Evolutionary conservation across 2,797 vertebrate species (phyloP), one percentile per base, ranked within the genome.

Genomic region (Coregonus sp.): DNA sequence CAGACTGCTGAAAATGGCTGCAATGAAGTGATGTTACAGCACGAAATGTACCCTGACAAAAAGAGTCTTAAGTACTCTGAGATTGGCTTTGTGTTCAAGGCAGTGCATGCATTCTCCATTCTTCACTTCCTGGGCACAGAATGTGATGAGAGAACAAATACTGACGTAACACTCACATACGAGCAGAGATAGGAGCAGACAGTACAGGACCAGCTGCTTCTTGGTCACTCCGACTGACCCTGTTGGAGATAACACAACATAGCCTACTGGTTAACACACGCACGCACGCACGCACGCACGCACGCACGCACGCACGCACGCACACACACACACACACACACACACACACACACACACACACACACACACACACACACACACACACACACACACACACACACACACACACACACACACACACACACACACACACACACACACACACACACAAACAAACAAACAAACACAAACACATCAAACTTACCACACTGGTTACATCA

Each of bases 91-190:
- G 70, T 6, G 5, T 54, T 47, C 51, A 15, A 51, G 51, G 54
- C 54, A 56, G 54, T 15, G 54, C 54, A 63, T 29, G 59, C 59
- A 25, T 25, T 56, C 15, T 56, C 16, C 15, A 56, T 11, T 63
- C 9, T 31, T 35, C 37, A 50, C 80, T 74, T 84, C 20, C 54
- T 7, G 56, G 31, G 68, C 15, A 80, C 67, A 78, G 76, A 78
- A 2, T 31, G 71, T 75, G 6, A 65, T 37, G 74, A 54, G 25
- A 73, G 67, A 75, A 82, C 51, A 81, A 54, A 76, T 69, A 73
- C 35, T 79, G 83, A 9, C 67, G 77, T 25, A 63, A 47, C 74
- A 93, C 93, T 94, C 87, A 94, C 94, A 94, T 79, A 94, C 84
- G 73, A 94, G 80, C 79, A 93, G 86, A 70, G 73, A 84, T 68